phyloP scores from a whole-genome alignment of 2,888 invertebrate species.

The Lacanobia oleracea region DNA sequence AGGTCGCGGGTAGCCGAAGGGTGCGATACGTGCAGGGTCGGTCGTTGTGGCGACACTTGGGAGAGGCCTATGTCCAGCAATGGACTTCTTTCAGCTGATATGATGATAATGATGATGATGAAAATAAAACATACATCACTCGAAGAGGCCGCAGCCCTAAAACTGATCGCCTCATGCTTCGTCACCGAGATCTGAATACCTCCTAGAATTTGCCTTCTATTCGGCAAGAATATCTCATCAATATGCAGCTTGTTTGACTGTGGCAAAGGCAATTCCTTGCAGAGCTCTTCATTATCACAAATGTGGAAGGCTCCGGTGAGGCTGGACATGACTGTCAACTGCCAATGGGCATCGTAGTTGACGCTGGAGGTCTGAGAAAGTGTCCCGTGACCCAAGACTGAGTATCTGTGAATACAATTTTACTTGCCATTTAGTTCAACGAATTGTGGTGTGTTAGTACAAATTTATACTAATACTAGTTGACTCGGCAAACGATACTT shows the following conservation, averaged over 20 bases:
- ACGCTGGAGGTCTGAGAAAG: slow-evolving; percentile 65
- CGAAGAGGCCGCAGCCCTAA: slow-evolving; percentile 79
- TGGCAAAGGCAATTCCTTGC: slow-evolving; percentile 73
- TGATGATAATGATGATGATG: too few relatives aligned
- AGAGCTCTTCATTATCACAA: slow-evolving; percentile 79
- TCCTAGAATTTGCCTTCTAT: slow-evolving; percentile 83
- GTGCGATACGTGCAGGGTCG: too few relatives aligned
- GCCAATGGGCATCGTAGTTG: slow-evolving; percentile 79
- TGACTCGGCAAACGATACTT: too few relatives aligned
- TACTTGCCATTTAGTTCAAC: background rate
- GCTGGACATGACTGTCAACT: slow-evolving; percentile 79
- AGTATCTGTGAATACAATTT: slow-evolving; percentile 74
- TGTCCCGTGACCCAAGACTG: slow-evolving; percentile 81
- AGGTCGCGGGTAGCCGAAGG: too few relatives aligned
- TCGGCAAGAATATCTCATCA: slow-evolving; percentile 84
- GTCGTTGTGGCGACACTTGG: too few relatives aligned
- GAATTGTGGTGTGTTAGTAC: too few relatives aligned
- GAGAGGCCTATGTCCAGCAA: too few relatives aligned
- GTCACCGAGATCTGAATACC: slow-evolving; percentile 79
- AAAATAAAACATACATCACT: slow-evolving; percentile 72
- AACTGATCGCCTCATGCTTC: slow-evolving; percentile 79
- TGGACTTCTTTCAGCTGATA: too few relatives aligned
- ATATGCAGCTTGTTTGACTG: slow-evolving; percentile 77
- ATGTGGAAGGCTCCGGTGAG: slow-evolving; percentile 78
- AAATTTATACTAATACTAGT: too few relatives aligned